Evolutionary conservation across 2,797 vertebrate species (phyloP).

Genomic region (Sebastes itinus): DNA sequence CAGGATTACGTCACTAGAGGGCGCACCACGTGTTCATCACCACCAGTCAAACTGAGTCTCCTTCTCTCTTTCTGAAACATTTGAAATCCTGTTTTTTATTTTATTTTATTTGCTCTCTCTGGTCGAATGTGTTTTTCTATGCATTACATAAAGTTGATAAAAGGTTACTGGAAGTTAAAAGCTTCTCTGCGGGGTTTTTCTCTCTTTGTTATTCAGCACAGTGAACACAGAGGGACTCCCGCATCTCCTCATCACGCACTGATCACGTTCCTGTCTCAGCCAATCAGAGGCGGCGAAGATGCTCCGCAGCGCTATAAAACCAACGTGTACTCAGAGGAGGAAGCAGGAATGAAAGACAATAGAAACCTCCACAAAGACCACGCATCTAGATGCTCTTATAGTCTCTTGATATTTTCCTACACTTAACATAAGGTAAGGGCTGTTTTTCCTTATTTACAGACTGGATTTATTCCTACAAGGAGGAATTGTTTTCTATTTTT

Average conservation of each 20-base stretch:
- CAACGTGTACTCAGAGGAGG: accelerated
- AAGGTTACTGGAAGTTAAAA: too few species aligned
- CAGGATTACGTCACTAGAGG: neutral
- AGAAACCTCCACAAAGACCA: neutral
- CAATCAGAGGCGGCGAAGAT: slow-evolving; percentile 70
- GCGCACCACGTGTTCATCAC: neutral
- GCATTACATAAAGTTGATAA: neutral
- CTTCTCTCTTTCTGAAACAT: neutral
- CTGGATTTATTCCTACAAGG: neutral
- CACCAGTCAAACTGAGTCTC: neutral
- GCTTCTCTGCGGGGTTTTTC: too few species aligned
- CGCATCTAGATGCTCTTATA: neutral
- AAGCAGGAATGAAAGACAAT: slow-evolving; percentile 67
- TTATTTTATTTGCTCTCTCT: too few species aligned
- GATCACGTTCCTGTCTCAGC: slow-evolving; percentile 57
- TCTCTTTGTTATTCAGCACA: neutral
- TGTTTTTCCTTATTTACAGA: neutral
- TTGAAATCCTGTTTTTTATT: neutral
- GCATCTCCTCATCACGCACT: slow-evolving; percentile 35
- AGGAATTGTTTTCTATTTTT: neutral
- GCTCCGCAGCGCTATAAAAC: slow-evolving; percentile 49
- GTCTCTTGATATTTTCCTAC: slow-evolving; percentile 40
- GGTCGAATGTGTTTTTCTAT: too few species aligned
- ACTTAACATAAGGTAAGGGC: slow-evolving; percentile 62
- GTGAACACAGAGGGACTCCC: neutral